Conservation (phyloP, 2,888 invertebrate genomes). For the Drosophila longiperda region DNA sequence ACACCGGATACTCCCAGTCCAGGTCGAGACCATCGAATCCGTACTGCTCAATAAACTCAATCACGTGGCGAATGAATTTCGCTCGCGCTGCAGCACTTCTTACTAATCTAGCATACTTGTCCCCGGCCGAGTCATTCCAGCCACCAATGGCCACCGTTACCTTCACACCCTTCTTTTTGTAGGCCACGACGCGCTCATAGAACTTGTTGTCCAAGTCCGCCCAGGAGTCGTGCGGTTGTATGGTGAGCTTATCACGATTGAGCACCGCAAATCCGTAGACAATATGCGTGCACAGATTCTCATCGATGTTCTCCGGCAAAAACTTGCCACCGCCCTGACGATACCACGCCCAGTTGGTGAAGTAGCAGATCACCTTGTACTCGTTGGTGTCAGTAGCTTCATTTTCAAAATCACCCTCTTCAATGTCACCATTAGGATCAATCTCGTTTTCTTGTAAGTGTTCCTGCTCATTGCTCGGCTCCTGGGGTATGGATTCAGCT, state of each 20-base stretch:
- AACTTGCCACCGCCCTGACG: conserved; percentile 93
- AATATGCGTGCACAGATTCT: conserved; percentile 94
- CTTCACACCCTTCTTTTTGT: conserved; percentile 90
- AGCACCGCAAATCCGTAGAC: conserved; percentile 96
- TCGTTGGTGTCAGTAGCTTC: conserved; percentile 69
- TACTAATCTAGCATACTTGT: conserved; percentile 94
- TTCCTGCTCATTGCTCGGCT: conserved; percentile 21
- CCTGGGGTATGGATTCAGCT: conserved; percentile 22
- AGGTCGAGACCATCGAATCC: conserved; percentile 96
- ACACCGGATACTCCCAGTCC: conserved; percentile 97
- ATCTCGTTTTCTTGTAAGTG: conserved; percentile 57
- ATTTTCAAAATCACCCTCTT: conserved; percentile 65
- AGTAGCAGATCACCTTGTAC: conserved; percentile 95
- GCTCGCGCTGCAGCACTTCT: conserved; percentile 89
- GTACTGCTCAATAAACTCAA: conserved; percentile 91
- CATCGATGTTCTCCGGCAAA: conserved; percentile 92
- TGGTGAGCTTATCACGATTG: conserved; percentile 89
- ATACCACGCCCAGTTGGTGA: conserved; percentile 98
- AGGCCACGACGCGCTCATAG: conserved; percentile 92
- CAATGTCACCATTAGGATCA: conserved; percentile 76
- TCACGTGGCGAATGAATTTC: conserved; percentile 90
- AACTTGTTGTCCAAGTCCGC: conserved; percentile 96
- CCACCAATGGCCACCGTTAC: conserved; percentile 96
- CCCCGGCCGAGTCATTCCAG: conserved; percentile 97
- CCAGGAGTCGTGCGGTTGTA: conserved; percentile 95